Conservation (phyloP, 2,113 vertebrate species). For the Microcebus jonahi region DNA sequence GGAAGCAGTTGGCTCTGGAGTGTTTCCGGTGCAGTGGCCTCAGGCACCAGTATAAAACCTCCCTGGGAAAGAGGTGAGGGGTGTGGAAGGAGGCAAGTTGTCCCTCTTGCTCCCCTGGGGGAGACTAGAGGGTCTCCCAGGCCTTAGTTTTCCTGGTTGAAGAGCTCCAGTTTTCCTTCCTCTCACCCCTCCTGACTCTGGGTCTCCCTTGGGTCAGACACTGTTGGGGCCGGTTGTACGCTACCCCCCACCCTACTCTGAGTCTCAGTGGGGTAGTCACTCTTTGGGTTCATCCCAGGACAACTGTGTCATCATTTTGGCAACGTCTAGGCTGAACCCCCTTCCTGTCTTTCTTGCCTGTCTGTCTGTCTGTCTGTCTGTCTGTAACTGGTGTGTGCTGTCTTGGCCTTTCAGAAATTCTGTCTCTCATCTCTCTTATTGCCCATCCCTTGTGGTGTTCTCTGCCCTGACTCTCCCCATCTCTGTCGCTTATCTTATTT, state of each 20-base stretch:
- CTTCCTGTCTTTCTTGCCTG: not conserved
- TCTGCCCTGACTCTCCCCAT: not conserved
- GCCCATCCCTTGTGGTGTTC: not conserved
- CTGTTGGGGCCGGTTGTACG: not conserved
- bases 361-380: not conserved
- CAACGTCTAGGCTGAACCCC: not conserved
- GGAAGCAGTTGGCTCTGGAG: constrained; percentile 80
- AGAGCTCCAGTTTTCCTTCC: not conserved
- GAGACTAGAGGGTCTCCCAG: not conserved
- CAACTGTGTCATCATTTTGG: constrained; percentile 46
- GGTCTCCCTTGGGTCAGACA: not conserved
- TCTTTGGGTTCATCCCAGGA: constrained; percentile 61
- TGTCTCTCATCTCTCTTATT: not conserved
- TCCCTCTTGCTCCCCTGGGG: not conserved
- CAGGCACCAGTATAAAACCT: constrained; percentile 27
- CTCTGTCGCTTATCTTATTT: not conserved
- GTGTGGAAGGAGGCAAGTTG: not conserved
- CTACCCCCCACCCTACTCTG: not conserved
- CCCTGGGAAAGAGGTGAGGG: constrained; percentile 5
- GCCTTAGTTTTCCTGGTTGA: not conserved
- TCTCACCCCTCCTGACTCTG: not conserved
- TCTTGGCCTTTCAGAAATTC: not conserved
- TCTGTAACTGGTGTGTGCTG: not conserved
- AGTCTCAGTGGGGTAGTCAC: not conserved
- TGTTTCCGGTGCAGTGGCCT: constrained; percentile 70